Evolutionary conservation across 2,888 invertebrate genomes (phyloP).

Genomic region (Diarsia rubi): DNA sequence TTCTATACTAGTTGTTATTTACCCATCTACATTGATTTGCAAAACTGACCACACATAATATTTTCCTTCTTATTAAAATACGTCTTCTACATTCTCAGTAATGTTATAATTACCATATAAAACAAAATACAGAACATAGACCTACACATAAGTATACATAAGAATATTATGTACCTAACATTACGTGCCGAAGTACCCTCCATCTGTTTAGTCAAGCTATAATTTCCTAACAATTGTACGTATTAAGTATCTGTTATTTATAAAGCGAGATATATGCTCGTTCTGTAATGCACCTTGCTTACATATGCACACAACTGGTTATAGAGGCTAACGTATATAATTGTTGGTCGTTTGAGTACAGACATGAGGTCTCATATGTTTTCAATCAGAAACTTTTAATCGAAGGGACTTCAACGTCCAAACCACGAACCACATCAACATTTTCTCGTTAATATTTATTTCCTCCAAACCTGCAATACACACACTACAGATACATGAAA

Average conservation of each 20-base stretch:
- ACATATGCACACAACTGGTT: slow-evolving; percentile 49
- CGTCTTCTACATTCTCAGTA: neutral
- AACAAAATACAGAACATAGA: slow-evolving; percentile 15
- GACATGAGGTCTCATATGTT: neutral
- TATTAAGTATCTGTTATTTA: slow-evolving; percentile 44
- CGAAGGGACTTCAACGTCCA: neutral
- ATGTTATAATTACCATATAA: slow-evolving; percentile 3
- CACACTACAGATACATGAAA: too few relatives aligned
- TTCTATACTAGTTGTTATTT: neutral
- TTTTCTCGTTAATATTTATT: too few relatives aligned
- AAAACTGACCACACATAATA: neutral
- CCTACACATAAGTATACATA: slow-evolving; percentile 3
- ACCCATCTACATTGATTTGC: neutral
- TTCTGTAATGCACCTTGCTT: slow-evolving; percentile 40
- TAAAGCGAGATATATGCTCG: slow-evolving; percentile 43
- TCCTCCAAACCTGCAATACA: too few relatives aligned
- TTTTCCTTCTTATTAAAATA: neutral
- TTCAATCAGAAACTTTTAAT: neutral
- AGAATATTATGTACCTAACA: slow-evolving; percentile 27
- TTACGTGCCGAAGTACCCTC: slow-evolving; percentile 20
- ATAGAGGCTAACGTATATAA: slow-evolving; percentile 41
- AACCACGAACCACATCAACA: too few relatives aligned
- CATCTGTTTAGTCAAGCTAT: slow-evolving; percentile 48
- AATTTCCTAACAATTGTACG: slow-evolving; percentile 48
- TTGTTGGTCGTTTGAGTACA: slow-evolving; percentile 32